These are phyloP conservation scores for Drosophila sp. DNA, from an alignment of 1,140 invertebrate genomes.

Conservation along the genomic window DNA sequence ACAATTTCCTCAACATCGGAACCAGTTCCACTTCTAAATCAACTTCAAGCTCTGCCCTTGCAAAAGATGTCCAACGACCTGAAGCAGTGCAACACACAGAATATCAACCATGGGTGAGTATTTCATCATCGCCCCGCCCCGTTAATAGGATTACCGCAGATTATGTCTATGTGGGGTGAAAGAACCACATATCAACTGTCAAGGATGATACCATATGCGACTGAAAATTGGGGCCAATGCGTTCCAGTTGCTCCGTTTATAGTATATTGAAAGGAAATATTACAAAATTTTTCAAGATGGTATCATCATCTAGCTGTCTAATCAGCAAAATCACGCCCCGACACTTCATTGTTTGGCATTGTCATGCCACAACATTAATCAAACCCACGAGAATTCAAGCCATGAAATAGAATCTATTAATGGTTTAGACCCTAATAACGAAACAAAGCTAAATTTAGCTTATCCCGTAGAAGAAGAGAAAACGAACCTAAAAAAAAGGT, in stretches of 20 bases:
- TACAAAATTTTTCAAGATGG: neutral
- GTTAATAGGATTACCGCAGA: conserved; percentile 67
- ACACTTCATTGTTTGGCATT: conserved; percentile 1
- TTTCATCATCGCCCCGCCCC: conserved; percentile 15
- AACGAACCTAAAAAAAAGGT: neutral
- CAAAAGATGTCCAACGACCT: conserved; percentile 61
- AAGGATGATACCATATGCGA: conserved; percentile 18
- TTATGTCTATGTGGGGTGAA: conserved; percentile 29
- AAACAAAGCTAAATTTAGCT: conserved; percentile 9
- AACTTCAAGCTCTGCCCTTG: conserved; percentile 49
- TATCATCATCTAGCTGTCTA: neutral
- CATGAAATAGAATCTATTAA: conserved; percentile 12
- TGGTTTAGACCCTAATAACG: conserved; percentile 5
- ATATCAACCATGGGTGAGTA: conserved; percentile 57
- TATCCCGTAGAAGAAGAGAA: neutral
- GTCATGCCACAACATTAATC: neutral
- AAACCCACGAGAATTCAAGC: neutral
- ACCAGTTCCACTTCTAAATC: conserved; percentile 54
- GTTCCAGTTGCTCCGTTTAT: neutral
- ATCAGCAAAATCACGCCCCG: conserved; percentile 9
- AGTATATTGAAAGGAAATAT: conserved; percentile 7
- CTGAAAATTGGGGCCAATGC: neutral
- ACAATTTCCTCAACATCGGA: conserved; percentile 24
- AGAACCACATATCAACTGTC: conserved; percentile 18
- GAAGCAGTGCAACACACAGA: conserved; percentile 49